Percentiles rank a stretch among this genome's conserved stretches.
These are phyloP conservation scores for Galaxea fascicularis DNA, from an alignment of 92 coral and sea anemone species.

Conservation along the genomic window DNA sequence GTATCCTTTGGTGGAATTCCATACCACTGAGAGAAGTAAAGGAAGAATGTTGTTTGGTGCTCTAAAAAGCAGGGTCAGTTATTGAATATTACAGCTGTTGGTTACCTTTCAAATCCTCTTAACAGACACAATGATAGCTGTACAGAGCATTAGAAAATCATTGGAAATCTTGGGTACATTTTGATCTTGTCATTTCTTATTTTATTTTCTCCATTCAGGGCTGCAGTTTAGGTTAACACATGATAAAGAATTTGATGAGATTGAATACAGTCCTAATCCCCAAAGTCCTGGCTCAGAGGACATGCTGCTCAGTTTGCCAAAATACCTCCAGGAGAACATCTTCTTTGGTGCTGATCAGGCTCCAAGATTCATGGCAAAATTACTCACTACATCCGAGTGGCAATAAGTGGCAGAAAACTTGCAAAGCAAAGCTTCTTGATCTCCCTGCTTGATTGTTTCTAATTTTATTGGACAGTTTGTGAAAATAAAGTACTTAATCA, in stretches of 20 bases:
- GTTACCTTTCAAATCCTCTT: too few species aligned
- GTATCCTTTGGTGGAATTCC: too few species aligned
- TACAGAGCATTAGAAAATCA: too few species aligned
- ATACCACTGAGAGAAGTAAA: too few species aligned
- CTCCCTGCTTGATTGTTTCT: not conserved
- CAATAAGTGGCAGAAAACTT: not conserved
- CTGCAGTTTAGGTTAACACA: conserved; percentile 76
- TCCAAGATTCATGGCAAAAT: conserved; percentile 74
- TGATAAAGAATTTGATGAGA: conserved; percentile 90
- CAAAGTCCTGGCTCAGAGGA: conserved; percentile 65
- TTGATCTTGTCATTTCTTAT: not conserved
- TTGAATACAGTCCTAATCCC: conserved; percentile 86
- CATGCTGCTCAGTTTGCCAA: conserved; percentile 62
- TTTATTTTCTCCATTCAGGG: conserved; percentile 44
- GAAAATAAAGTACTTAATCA: not conserved
- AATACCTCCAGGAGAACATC: conserved; percentile 79
- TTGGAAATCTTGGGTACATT: too few species aligned
- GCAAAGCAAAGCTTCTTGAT: too few species aligned
- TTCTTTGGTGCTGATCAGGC: conserved; percentile 82
- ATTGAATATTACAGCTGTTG: too few species aligned
- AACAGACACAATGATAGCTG: too few species aligned
- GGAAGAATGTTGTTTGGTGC: too few species aligned
- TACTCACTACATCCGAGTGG: conserved; percentile 65
- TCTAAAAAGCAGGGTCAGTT: too few species aligned
- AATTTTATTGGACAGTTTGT: not conserved